These are phyloP conservation scores for Eueides isabella DNA, from an alignment of 1,140 invertebrate genomes.

Conservation along the genomic window DNA sequence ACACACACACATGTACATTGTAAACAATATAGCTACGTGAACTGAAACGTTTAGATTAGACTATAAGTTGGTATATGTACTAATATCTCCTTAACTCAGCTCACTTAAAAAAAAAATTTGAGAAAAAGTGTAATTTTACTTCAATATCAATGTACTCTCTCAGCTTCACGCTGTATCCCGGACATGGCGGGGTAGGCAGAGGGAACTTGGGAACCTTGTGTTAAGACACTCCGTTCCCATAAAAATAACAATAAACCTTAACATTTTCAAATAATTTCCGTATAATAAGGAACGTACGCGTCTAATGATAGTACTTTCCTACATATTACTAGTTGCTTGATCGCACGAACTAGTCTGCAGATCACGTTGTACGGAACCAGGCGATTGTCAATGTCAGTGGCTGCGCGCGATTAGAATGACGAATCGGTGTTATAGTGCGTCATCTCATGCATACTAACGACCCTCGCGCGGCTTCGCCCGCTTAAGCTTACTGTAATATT, in stretches of 20 bases:
- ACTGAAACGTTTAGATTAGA: neutral
- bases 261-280: conserved; percentile 1
- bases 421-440: conserved; percentile 5
- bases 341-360: neutral
- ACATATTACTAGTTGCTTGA: neutral
- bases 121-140: neutral
- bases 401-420: neutral
- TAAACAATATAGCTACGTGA: neutral
- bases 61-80: neutral
- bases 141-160: neutral
- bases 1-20: neutral
- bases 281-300: conserved; percentile 3
- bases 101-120: neutral
- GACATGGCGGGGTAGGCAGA: no score
- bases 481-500: no score
- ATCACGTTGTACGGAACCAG: conserved; percentile 23
- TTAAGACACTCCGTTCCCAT: no score
- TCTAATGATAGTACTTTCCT: conserved; percentile 18
- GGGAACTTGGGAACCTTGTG: no score
- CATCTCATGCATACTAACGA: neutral
- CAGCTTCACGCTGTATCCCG: no score
- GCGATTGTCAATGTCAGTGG: conserved; percentile 25
- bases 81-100: neutral
- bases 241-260: neutral
- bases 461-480: no score